A percentile compares a stretch with the other conserved stretches of the same genome.
Evolutionary conservation across 2,113 vertebrate genomes (phyloP).

Genomic region (Rhynchomys soricoides): DNA sequence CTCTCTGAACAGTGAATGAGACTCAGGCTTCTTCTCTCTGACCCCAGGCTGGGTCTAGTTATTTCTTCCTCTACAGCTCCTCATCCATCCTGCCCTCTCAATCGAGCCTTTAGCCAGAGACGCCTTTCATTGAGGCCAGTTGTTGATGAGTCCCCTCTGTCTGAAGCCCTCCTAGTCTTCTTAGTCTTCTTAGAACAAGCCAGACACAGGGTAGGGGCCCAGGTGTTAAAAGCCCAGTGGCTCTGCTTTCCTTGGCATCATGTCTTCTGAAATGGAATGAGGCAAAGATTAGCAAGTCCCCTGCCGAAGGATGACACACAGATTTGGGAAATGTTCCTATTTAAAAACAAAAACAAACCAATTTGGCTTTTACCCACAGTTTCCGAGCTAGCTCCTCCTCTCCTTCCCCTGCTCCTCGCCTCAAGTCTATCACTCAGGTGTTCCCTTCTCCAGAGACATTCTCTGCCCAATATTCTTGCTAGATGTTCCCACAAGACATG

Average conservation of each 20-base stretch:
- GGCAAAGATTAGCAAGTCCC: background rate
- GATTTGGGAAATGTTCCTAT: background rate
- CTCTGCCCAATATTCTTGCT: background rate
- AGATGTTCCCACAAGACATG: background rate
- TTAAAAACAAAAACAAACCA: constrained; percentile 12
- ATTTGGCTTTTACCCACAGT: background rate
- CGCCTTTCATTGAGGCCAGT: background rate
- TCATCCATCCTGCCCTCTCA: background rate
- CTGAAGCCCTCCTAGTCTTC: background rate
- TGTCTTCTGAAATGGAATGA: background rate
- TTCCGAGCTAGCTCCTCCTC: background rate
- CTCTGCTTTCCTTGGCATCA: background rate
- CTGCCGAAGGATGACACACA: background rate
- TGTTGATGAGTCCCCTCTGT: background rate
- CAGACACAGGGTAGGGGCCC: background rate
- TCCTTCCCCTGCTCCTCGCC: background rate
- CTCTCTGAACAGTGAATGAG: background rate
- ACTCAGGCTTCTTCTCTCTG: background rate
- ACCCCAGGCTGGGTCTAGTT: background rate
- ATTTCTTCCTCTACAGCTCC: no score
- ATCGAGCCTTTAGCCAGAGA: background rate
- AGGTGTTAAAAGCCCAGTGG: background rate
- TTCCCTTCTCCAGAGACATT: background rate
- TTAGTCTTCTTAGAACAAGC: background rate
- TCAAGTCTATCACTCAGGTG: background rate